phyloP scores from a whole-genome alignment of 2,888 invertebrate species.

The Yponomeuta evonymella region DNA sequence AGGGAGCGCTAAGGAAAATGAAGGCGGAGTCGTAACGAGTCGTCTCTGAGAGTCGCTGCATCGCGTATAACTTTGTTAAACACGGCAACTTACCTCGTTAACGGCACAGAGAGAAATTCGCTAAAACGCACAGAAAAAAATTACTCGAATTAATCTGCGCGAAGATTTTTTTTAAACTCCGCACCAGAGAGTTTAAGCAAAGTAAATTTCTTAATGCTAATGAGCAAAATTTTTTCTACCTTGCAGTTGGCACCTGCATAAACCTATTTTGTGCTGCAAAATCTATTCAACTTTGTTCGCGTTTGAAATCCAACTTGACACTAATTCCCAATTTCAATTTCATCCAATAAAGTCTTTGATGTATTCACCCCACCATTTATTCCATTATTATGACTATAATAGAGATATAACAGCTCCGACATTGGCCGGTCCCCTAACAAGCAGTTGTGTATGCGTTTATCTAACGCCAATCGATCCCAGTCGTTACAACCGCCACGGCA shows the following conservation, averaged over 20 bases:
- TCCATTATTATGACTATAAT: slow-evolving; percentile 47
- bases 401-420: slow-evolving; percentile 45
- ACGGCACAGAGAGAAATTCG: slow-evolving; percentile 52
- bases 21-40: slow-evolving; percentile 32
- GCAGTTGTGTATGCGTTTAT: slow-evolving; percentile 38
- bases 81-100: slow-evolving; percentile 63
- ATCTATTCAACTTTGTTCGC: background rate
- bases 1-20: slow-evolving; percentile 62
- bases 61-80: slow-evolving; percentile 59
- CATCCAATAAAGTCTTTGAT: slow-evolving; percentile 26
- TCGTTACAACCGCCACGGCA: slow-evolving; percentile 43
- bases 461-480: slow-evolving; percentile 46
- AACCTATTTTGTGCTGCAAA: background rate
- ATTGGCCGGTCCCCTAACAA: slow-evolving; percentile 44
- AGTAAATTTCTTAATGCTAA: slow-evolving; percentile 49
- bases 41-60: slow-evolving; percentile 41
- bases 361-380: slow-evolving; percentile 38
- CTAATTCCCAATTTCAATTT: slow-evolving; percentile 14
- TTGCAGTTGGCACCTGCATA: background rate
- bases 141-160: slow-evolving; percentile 55
- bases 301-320: background rate
- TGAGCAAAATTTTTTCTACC: slow-evolving; percentile 42
- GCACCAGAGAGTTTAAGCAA: slow-evolving; percentile 31
- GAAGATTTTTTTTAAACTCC: slow-evolving; percentile 31
- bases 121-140: slow-evolving; percentile 31